These are phyloP conservation scores for Gymnocheta viridis DNA, from an alignment of 2,888 invertebrate species.

Conservation along the genomic window DNA sequence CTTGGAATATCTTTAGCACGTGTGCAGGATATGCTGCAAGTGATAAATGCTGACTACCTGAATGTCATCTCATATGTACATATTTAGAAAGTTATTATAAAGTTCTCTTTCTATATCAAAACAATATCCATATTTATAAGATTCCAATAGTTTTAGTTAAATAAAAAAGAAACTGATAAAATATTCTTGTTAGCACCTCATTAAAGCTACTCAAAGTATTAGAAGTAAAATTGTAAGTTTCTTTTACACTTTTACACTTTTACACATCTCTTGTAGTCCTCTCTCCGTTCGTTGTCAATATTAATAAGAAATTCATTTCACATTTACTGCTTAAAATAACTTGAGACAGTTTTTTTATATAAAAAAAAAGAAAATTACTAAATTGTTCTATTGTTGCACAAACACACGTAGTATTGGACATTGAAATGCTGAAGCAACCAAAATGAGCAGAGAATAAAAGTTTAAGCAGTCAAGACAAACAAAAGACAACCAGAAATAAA, in stretches of 20 bases:
- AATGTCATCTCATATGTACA: no score
- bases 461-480: neutral
- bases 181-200: neutral
- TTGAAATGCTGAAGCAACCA: neutral
- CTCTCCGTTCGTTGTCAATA: neutral
- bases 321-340: neutral
- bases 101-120: neutral
- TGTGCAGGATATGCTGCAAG: no score
- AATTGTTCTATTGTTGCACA: slow-evolving; percentile 7
- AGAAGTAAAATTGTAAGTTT: neutral
- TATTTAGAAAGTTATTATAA: no score
- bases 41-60: no score
- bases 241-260: no score
- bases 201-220: neutral
- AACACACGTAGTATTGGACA: neutral
- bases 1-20: no score
- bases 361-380: neutral
- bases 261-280: no score
- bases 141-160: no score
- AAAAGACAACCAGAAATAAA: slow-evolving; percentile 27
- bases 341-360: neutral
- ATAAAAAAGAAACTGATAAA: neutral
- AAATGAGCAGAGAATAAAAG: neutral
- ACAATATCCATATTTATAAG: neutral
- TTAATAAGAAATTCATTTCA: slow-evolving; percentile 10